Percentiles rank a stretch among this genome's conserved stretches.
Conservation (phyloP, 2,797 vertebrate species). For the Naso thynnoides region DNA sequence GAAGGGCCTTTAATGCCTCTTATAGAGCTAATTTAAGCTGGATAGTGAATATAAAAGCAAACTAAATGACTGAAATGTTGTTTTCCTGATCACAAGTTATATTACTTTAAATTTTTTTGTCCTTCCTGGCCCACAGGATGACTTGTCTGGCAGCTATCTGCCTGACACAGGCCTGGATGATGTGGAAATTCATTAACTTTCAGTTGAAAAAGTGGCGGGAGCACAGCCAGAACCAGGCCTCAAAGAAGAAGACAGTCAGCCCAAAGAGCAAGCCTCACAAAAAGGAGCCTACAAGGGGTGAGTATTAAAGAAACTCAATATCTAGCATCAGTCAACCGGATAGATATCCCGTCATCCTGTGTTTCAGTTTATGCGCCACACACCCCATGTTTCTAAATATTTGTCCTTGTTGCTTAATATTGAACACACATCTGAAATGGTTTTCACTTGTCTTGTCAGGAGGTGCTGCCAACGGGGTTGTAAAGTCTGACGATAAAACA, state of each 20-base stretch:
- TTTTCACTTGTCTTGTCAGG: constrained; percentile 67
- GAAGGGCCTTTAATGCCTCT: neutral
- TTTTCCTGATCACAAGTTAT: constrained; percentile 4
- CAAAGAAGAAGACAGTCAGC: constrained; percentile 84
- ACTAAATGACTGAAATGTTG: neutral
- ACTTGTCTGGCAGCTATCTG: constrained; percentile 89
- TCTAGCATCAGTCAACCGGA: neutral
- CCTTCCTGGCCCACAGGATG: constrained; percentile 77
- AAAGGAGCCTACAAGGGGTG: constrained; percentile 84
- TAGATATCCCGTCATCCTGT: neutral
- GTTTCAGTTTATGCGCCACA: neutral
- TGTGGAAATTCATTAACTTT: constrained; percentile 93
- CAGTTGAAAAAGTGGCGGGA: constrained; percentile 92
- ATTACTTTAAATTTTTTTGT: constrained; percentile 7
- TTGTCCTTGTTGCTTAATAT: neutral
- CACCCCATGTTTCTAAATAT: neutral
- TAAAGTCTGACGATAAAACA: constrained; percentile 85
- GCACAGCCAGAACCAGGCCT: constrained; percentile 87
- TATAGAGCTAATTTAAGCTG: neutral
- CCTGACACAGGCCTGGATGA: constrained; percentile 92
- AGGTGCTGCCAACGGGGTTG: constrained; percentile 84
- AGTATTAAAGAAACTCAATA: constrained; percentile 39
- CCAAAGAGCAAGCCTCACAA: constrained; percentile 87
- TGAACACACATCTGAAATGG: neutral
- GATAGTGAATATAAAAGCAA: neutral